Base-by-base conservation (phyloP, 2,797 vertebrate genomes). In the Hirundo rustica region DNA sequence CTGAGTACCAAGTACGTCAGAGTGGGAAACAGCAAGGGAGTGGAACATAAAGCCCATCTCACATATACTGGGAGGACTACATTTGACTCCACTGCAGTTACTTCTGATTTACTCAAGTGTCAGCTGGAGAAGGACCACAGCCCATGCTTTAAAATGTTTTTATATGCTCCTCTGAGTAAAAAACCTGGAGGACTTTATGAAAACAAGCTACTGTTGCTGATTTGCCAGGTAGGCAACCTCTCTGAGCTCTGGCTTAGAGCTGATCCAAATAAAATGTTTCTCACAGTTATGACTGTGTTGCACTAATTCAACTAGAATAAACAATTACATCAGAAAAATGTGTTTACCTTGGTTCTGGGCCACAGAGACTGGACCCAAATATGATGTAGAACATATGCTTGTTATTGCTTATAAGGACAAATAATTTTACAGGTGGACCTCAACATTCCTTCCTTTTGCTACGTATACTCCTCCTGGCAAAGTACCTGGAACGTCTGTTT, bases 261-360 rank as follows among this genome's bases (percentile, higher is more conserved):
- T 79, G 93, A 86, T 97, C 96, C 97, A 98, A 98, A 96, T 96
- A 96, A 97, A 98, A 97, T 91, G 96, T 96, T 96, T 97, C 96
- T 96, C 95, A 95, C 95, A 97, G 97, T 92, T 96, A 96, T 50
- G 94, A 96, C 95, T 97, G 95, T n/a, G 95, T 97, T 97, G 85
- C 74, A 91, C 88, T 96, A 97, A 94, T 96, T 97, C 96, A 97
- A 93, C 89, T 97, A 98, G 96, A 96, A 97, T 98, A 97, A 98
- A 98, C 97, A 97, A 97, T 98, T 97, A 98, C 97, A 97, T 98
- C 98, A 98, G 96, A 97, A 97, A 97, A 97, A 97, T 97, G 93
- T 98, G 97, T 98, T 98, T 98, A 97, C 97, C 96, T 98, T 98
- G 98, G 98, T 98, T 93, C 94, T 85, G 83, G 66, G 97, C 98